Conservation (phyloP, 1,140 invertebrate species). For the Panagrolaimus sp. region DNA sequence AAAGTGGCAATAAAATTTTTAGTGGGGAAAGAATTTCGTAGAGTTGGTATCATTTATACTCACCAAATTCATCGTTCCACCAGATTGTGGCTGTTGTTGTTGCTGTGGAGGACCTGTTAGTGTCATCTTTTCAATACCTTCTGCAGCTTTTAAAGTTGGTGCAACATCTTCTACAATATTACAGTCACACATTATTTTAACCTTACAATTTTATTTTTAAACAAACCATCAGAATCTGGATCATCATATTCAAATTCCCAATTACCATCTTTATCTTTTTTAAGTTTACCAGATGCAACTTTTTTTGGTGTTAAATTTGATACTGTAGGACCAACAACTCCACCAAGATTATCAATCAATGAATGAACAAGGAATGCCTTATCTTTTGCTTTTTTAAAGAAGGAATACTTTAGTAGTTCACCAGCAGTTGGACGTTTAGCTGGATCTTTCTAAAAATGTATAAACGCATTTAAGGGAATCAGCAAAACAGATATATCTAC, state of each 20-base stretch:
- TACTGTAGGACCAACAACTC: slow-evolving; percentile 31
- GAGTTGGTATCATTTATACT: neutral
- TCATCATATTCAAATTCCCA: slow-evolving; percentile 58
- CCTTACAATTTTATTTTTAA: slow-evolving; percentile 18
- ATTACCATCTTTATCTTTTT: slow-evolving; percentile 58
- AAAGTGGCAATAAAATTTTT: too few relatives aligned
- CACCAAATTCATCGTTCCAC: slow-evolving; percentile 48
- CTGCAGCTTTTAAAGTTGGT: slow-evolving; percentile 16
- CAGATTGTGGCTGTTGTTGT: neutral
- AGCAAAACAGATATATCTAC: slow-evolving; percentile 13
- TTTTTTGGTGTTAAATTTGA: slow-evolving; percentile 42
- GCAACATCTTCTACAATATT: too few relatives aligned
- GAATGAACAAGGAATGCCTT: slow-evolving; percentile 86
- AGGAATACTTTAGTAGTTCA: slow-evolving; percentile 94
- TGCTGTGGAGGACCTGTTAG: slow-evolving; percentile 5
- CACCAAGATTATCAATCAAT: slow-evolving; percentile 65
- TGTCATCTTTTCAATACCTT: slow-evolving; percentile 9
- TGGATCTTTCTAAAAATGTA: slow-evolving; percentile 70
- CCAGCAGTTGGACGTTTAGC: slow-evolving; percentile 86
- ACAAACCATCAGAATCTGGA: slow-evolving; percentile 39
- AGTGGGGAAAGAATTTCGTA: too few relatives aligned
- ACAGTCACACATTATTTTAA: slow-evolving; percentile 2
- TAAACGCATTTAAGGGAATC: neutral
- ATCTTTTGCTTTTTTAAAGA: slow-evolving; percentile 98
- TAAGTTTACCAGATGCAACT: slow-evolving; percentile 55